Evolutionary conservation across 2,113 vertebrate species (phyloP).

Genomic region (Podocnemis expansa): DNA sequence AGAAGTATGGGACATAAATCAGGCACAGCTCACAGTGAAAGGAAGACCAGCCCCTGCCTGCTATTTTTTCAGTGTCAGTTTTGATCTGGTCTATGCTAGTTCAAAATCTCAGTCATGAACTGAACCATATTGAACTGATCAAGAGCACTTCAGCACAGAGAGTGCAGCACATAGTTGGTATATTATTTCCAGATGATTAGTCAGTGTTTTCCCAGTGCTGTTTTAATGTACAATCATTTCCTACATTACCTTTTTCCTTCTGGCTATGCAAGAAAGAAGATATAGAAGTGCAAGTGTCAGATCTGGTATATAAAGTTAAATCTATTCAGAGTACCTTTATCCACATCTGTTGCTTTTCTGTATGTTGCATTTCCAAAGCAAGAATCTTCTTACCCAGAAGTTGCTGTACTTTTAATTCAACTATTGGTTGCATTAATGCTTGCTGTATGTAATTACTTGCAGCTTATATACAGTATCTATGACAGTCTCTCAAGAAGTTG

Average conservation of each 20-base stretch:
- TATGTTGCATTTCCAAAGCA: not conserved
- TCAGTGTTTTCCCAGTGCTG: not conserved
- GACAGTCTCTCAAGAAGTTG: not conserved
- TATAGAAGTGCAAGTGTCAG: not conserved
- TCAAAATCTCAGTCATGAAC: conserved; percentile 2
- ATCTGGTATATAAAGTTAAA: not conserved
- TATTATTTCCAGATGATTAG: conserved; percentile 24
- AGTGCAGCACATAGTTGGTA: not conserved
- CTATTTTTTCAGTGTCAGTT: conserved; percentile 6
- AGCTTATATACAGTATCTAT: not conserved
- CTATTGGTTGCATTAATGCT: not conserved
- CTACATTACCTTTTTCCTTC: not conserved
- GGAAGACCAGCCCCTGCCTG: not conserved
- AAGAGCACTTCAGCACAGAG: not conserved
- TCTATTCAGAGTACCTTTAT: not conserved
- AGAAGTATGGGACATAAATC: not conserved
- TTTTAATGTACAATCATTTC: not conserved
- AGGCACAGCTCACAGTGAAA: not conserved
- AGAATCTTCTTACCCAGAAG: not conserved
- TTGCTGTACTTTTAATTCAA: not conserved
- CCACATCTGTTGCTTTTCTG: not conserved
- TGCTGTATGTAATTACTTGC: not conserved
- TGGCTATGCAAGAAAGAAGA: not conserved
- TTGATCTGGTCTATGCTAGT: conserved; percentile 11
- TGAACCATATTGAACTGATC: conserved; percentile 16